Evolutionary conservation across 2,888 invertebrate genomes (phyloP).

Genomic region (Brachynemurus nebulosus): DNA sequence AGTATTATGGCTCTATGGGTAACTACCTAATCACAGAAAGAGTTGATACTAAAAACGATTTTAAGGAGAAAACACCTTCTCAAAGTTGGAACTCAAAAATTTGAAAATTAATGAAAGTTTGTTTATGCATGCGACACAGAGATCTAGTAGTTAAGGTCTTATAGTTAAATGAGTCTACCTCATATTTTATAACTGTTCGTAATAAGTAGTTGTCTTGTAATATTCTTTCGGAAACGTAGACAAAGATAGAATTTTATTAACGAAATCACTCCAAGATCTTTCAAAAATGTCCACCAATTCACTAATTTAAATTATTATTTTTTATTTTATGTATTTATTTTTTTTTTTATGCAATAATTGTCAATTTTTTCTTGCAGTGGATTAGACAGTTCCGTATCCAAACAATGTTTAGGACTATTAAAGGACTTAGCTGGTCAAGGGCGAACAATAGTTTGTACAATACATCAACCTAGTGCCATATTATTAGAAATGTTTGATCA

Average conservation of each 20-base stretch:
- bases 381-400: slow-evolving; percentile 67
- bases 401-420: slow-evolving; percentile 66
- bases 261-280: neutral
- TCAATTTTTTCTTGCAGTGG: slow-evolving; percentile 41
- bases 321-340: no score
- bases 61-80: no score
- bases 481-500: slow-evolving; percentile 82
- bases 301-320: neutral
- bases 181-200: no score
- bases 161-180: no score
- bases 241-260: neutral
- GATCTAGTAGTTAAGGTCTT: no score
- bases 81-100: no score
- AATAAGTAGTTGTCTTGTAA: no score
- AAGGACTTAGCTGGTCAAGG: slow-evolving; percentile 73
- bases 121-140: no score
- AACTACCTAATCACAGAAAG: no score
- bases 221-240: neutral
- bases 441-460: slow-evolving; percentile 73
- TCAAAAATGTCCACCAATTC: neutral
- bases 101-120: no score
- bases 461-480: slow-evolving; percentile 83
- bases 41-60: no score
- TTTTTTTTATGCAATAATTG: neutral
- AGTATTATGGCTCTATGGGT: no score